phyloP scores from a whole-genome alignment of 2,888 invertebrate species.

The Acronicta aceris region DNA sequence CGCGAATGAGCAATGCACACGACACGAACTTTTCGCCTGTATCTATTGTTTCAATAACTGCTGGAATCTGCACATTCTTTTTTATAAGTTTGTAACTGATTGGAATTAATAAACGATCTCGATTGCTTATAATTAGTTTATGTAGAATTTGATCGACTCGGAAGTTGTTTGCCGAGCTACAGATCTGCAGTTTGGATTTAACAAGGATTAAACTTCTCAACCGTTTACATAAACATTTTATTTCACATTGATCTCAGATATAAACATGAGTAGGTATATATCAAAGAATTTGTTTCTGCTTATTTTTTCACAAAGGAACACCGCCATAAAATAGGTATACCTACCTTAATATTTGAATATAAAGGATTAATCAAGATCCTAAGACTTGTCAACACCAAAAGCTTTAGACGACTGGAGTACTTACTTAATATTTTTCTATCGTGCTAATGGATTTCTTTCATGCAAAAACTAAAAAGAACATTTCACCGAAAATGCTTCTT shows the following conservation, averaged over 20 bases:
- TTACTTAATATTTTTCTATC: not conserved
- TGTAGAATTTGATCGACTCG: not conserved
- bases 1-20: conserved; percentile 9
- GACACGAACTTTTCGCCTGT: conserved; percentile 13
- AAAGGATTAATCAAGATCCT: too few species aligned
- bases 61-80: conserved; percentile 1
- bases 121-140: not conserved
- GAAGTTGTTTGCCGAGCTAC: too few species aligned
- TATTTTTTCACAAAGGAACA: too few species aligned
- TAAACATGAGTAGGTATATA: too few species aligned
- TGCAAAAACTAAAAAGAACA: conserved; percentile 8
- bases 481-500: conserved; percentile 48
- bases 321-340: too few species aligned
- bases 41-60: conserved; percentile 6
- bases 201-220: too few species aligned
- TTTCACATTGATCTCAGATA: too few species aligned
- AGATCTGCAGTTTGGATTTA: too few species aligned
- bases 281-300: too few species aligned
- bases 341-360: too few species aligned
- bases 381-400: not conserved
- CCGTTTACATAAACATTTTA: too few species aligned
- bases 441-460: conserved; percentile 9
- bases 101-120: not conserved
- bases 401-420: not conserved
- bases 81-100: conserved; percentile 18